phyloP scores from a whole-genome alignment of 2,113 vertebrate genomes.

The Ondatra zibethicus region DNA sequence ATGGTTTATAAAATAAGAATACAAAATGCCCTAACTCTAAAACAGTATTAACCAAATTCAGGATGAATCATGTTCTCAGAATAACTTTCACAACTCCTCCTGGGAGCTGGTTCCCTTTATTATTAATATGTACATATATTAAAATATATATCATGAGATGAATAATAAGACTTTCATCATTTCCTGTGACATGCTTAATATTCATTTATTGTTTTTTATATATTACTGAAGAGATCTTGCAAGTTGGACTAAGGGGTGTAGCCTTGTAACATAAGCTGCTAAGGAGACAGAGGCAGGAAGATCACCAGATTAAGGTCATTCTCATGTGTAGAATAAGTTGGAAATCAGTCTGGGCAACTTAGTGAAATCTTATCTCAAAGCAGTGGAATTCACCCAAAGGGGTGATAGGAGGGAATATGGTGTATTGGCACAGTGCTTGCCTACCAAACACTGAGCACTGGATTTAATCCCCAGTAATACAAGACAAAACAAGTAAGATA shows the following conservation, averaged over 20 bases:
- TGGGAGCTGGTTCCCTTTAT: not conserved
- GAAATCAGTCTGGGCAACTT: no score
- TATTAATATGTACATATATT: not conserved
- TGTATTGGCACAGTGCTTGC: not conserved
- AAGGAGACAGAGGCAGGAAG: no score
- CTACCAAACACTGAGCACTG: not conserved
- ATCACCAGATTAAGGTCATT: not conserved
- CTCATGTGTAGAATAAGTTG: not conserved
- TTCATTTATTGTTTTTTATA: not conserved
- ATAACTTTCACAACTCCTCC: accelerated
- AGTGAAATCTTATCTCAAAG: not conserved
- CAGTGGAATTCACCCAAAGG: not conserved
- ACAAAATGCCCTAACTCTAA: not conserved
- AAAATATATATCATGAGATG: not conserved
- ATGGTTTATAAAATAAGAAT: not conserved
- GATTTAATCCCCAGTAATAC: not conserved
- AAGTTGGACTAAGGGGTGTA: not conserved
- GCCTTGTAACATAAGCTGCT: not conserved
- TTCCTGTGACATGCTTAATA: not conserved
- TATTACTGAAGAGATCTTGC: not conserved
- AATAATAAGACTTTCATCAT: not conserved
- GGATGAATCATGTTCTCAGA: not conserved
- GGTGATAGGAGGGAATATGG: no score
- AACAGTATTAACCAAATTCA: not conserved
- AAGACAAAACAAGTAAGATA: not conserved